These are phyloP conservation scores for Hypomecis atomaria DNA, from an alignment of 2,888 invertebrate genomes.

Conservation along the genomic window DNA sequence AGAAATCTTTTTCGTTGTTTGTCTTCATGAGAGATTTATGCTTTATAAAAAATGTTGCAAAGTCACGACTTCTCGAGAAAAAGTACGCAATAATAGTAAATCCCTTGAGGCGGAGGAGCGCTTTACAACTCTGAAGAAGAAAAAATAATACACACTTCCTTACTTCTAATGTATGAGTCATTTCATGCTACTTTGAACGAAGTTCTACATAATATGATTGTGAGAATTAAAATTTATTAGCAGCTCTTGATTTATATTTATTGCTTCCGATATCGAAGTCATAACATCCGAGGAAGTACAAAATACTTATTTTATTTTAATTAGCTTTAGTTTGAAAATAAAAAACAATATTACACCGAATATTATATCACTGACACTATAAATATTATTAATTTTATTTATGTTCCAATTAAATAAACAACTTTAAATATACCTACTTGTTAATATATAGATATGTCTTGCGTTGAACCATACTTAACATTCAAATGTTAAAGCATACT, in stretches of 20 bases:
- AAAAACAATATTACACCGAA: neutral
- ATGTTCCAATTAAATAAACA: too few species aligned
- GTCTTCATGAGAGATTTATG: slow-evolving; percentile 35
- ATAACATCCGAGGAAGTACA: slow-evolving; percentile 22
- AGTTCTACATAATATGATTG: slow-evolving; percentile 11
- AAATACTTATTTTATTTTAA: slow-evolving; percentile 7
- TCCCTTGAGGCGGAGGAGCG: slow-evolving; percentile 29
- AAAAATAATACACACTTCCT: slow-evolving; percentile 16
- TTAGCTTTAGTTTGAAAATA: slow-evolving; percentile 7
- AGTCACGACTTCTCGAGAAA: slow-evolving; percentile 38
- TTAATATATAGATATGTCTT: too few species aligned
- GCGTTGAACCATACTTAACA: too few species aligned
- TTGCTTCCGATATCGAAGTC: slow-evolving; percentile 15
- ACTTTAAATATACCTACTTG: too few species aligned
- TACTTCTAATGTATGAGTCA: slow-evolving; percentile 32
- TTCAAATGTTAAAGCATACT: too few species aligned
- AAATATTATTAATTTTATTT: too few species aligned
- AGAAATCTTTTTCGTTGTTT: slow-evolving; percentile 33
- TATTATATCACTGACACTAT: neutral
- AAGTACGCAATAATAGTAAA: slow-evolving; percentile 40
- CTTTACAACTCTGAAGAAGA: slow-evolving; percentile 23
- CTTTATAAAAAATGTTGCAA: slow-evolving; percentile 35
- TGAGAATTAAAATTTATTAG: slow-evolving; percentile 20
- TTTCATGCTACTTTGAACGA: slow-evolving; percentile 29
- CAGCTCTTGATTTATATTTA: slow-evolving; percentile 22